Evolutionary conservation across 2,113 vertebrate species (phyloP).

Genomic region (Melanotaenia duboulayi): DNA sequence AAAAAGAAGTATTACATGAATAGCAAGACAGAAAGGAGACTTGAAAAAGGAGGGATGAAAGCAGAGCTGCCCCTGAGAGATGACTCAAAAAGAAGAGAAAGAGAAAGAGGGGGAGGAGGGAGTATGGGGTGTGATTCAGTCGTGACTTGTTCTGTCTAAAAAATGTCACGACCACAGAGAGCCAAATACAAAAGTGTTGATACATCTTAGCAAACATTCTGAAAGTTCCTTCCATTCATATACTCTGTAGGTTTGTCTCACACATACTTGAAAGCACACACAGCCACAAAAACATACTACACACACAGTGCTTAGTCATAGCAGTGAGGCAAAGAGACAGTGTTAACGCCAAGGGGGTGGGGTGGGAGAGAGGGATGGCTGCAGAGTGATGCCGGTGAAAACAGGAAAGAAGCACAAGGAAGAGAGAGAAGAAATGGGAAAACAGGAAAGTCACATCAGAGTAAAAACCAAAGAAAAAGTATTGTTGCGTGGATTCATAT

Average conservation of each 20-base stretch:
- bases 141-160: constrained; percentile 70
- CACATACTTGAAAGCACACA: constrained; percentile 6
- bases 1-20: constrained; percentile 47
- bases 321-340: constrained; percentile 63
- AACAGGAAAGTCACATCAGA: constrained; percentile 8
- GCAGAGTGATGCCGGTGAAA: constrained; percentile 61
- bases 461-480: background rate
- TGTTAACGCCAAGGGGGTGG: constrained; percentile 60
- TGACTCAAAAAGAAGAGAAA: constrained; percentile 69
- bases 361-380: constrained; percentile 47
- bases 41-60: constrained; percentile 67
- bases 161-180: constrained; percentile 70
- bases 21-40: constrained; percentile 48
- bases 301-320: constrained; percentile 75
- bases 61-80: constrained; percentile 68
- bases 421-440: constrained; percentile 27
- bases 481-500: constrained; percentile 2
- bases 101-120: constrained; percentile 25
- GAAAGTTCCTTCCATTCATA: constrained; percentile 16
- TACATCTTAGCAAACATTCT: constrained; percentile 42
- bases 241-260: constrained; percentile 3
- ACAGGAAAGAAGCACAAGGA: constrained; percentile 28
- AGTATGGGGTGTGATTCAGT: constrained; percentile 63
- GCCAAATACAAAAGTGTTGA: constrained; percentile 44
- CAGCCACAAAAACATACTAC: constrained; percentile 22